Evolutionary conservation across 2,113 vertebrate species (phyloP), one percentile per base, ranked within the genome.

Genomic region (Zosterops japonicus): DNA sequence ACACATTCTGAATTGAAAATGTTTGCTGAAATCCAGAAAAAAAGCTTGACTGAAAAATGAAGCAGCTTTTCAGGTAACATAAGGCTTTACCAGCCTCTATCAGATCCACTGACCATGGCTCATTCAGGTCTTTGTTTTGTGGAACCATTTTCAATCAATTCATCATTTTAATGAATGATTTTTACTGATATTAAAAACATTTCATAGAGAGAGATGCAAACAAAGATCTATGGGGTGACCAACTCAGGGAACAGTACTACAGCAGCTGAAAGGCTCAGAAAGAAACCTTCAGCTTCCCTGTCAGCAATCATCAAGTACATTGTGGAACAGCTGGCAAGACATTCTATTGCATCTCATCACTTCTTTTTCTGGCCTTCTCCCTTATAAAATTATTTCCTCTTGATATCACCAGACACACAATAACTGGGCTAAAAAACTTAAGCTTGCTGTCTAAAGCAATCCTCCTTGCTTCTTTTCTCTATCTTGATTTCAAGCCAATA

Each of bases 331-430:
- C 35, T 85, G 74, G 81, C 87, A 95, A 85, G 81, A 87, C 31
- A 72, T 75, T 44, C 83, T 65, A 42, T 6, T 61, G 61, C 69
- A 87, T 87, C 91, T 94, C 91, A 92, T 82, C 8, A 0, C 61
- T 94, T 87, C 69, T 92, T 84, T 78, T 77, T 65, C 69, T 61
- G 46, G 49, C 36, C 33, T 93, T 92, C 67, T 82, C 72, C 64
- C 70, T 67, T 15, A 65, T 17, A 88, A 79, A 93, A 76, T 65
- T 56, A 94, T 90, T 94, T 92, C 78, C 78, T 94, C 46, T 90
- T 89, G 70, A 36, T 94, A 94, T 89, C 91, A 81, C 31, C 21
- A 87, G 74, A 68, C 46, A 76, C 57, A 85, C 70, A 94, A 56
- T 53, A 84, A 92, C 36, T 21, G 35, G 29, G 61, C 61, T 79